Evolutionary conservation across 2,797 vertebrate species (phyloP).

Genomic region (Oceanodroma leucorhoa): DNA sequence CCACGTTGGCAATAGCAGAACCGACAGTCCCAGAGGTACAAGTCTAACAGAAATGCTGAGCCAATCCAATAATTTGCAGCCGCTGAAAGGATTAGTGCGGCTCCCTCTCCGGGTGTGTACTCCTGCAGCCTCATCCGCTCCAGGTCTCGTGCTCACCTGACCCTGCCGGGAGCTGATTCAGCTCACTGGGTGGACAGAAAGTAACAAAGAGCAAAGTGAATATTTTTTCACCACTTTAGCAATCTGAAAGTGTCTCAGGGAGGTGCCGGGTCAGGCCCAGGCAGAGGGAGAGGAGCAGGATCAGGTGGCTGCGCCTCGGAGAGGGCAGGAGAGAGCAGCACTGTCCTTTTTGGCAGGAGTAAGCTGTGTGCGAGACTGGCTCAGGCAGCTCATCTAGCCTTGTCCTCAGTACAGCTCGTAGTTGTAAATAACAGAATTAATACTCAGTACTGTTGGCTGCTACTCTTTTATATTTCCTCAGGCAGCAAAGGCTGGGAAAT

Average conservation of each 20-base stretch:
- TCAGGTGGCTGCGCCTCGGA: accelerated
- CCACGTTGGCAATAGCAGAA: background rate
- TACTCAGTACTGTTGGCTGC: background rate
- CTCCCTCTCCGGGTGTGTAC: background rate
- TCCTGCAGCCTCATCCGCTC: background rate
- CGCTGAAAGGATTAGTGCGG: background rate
- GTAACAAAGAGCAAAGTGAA: background rate
- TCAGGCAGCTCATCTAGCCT: background rate
- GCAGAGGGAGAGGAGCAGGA: background rate
- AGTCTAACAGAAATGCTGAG: background rate
- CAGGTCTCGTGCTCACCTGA: background rate
- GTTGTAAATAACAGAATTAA: background rate
- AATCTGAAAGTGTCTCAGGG: background rate
- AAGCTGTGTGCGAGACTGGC: background rate
- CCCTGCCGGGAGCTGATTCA: background rate
- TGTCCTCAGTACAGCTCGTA: background rate
- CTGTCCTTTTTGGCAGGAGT: background rate
- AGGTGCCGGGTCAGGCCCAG: background rate
- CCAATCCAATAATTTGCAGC: background rate
- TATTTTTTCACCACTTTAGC: background rate
- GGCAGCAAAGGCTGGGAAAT: background rate
- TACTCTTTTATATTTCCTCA: background rate
- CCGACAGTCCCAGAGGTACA: background rate
- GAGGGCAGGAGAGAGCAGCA: background rate
- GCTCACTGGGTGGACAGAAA: background rate